phyloP scores from a whole-genome alignment of 2,797 vertebrate genomes.

The Acestrorhynchus altus region DNA sequence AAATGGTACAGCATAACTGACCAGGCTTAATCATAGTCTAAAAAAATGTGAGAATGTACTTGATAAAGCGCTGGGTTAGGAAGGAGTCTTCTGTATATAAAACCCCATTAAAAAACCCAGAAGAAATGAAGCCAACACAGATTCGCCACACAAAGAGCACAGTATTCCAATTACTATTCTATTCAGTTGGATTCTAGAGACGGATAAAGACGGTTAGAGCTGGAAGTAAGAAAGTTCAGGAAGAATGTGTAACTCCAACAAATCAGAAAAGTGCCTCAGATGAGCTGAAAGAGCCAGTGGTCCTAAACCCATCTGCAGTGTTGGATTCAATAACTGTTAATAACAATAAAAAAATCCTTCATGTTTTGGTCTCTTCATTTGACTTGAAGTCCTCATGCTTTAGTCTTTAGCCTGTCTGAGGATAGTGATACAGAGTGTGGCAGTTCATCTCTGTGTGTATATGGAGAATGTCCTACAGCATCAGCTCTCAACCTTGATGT shows the following conservation, averaged over 20 bases:
- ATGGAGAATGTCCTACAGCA: background rate
- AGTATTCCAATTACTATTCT: background rate
- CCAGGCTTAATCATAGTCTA: background rate
- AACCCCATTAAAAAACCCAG: background rate
- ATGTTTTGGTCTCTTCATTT: slow-evolving; percentile 42
- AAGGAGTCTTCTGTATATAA: background rate
- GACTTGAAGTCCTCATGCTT: background rate
- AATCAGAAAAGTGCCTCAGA: slow-evolving; percentile 37
- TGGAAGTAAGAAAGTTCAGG: background rate
- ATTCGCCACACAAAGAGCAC: background rate
- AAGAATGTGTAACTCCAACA: background rate
- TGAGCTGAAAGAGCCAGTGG: background rate
- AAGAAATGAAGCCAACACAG: background rate
- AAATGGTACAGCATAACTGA: background rate
- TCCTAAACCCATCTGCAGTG: slow-evolving; percentile 12
- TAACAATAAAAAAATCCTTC: slow-evolving; percentile 36
- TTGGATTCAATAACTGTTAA: slow-evolving; percentile 1
- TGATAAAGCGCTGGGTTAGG: background rate
- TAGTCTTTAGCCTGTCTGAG: background rate
- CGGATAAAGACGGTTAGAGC: background rate
- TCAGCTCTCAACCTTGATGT: background rate
- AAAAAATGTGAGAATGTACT: no score
- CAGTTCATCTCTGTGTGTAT: background rate
- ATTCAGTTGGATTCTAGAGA: background rate
- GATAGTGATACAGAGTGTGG: background rate